These are phyloP conservation scores for Botia almorhae DNA, from an alignment of 2,797 vertebrate species.

Conservation along the genomic window DNA sequence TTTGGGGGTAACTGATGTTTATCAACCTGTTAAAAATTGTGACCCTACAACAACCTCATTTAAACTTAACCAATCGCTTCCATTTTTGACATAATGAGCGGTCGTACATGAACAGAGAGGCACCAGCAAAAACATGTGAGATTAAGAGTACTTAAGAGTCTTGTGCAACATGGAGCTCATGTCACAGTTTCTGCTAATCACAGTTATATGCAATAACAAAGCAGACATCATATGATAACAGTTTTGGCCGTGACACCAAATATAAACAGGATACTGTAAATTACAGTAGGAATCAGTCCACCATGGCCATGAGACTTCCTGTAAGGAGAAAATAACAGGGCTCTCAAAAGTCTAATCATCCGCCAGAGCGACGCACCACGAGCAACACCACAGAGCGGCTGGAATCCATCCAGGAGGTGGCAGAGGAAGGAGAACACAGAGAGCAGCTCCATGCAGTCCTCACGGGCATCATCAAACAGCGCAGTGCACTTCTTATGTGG, in stretches of 20 bases:
- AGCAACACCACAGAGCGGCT: conserved; percentile 77
- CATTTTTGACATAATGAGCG: neutral
- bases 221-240: neutral
- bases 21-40: conserved; percentile 19
- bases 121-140: neutral
- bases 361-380: conserved; percentile 64
- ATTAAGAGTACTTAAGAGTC: neutral
- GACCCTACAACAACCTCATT: neutral
- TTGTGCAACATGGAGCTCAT: neutral
- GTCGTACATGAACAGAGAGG: neutral
- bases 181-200: neutral
- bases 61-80: neutral
- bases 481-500: conserved; percentile 79
- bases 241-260: neutral
- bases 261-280: conserved; percentile 23
- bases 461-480: conserved; percentile 74
- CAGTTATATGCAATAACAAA: neutral
- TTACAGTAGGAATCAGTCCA: conserved; percentile 22
- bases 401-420: conserved; percentile 75
- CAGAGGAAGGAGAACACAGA: conserved; percentile 79
- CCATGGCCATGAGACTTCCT: conserved; percentile 33
- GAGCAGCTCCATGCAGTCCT: conserved; percentile 73
- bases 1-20: conserved; percentile 15
- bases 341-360: conserved; percentile 45
- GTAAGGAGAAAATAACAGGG: conserved; percentile 47